Evolutionary conservation across 2,888 invertebrate species (phyloP).

Genomic region (Polia nebulosa): DNA sequence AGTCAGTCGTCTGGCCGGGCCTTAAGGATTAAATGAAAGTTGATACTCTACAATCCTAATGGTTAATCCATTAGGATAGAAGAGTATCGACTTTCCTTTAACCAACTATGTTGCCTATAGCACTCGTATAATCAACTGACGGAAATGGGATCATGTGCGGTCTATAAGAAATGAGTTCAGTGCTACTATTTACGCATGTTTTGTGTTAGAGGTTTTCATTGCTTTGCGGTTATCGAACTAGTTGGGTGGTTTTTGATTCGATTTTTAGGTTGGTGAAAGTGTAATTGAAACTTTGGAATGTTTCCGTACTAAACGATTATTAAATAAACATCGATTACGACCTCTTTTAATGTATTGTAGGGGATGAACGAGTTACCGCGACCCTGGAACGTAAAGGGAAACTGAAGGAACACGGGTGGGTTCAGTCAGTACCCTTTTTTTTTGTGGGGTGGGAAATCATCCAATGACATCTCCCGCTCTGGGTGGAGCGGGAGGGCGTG

Average conservation of each 20-base stretch:
- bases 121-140: conserved; percentile 53
- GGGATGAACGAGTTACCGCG: too few relatives aligned
- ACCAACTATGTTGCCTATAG: conserved; percentile 42
- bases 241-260: conserved; percentile 38
- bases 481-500: too few relatives aligned
- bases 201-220: conserved; percentile 41
- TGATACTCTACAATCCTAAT: conserved; percentile 42
- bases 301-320: not conserved
- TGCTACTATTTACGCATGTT: conserved; percentile 47
- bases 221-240: conserved; percentile 38
- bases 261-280: conserved; percentile 36
- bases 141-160: conserved; percentile 56
- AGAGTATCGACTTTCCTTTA: conserved; percentile 54
- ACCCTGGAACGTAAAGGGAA: too few relatives aligned
- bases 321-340: not conserved
- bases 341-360: not conserved
- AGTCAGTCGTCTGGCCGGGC: conserved; percentile 5
- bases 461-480: too few relatives aligned
- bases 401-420: too few relatives aligned
- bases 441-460: too few relatives aligned
- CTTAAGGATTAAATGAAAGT: conserved; percentile 55
- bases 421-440: too few relatives aligned
- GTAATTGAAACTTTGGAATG: conserved; percentile 6
- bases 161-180: conserved; percentile 46
- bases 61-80: conserved; percentile 49